phyloP scores from a whole-genome alignment of 2,888 invertebrate species.

The Oxystoma pomonae region DNA sequence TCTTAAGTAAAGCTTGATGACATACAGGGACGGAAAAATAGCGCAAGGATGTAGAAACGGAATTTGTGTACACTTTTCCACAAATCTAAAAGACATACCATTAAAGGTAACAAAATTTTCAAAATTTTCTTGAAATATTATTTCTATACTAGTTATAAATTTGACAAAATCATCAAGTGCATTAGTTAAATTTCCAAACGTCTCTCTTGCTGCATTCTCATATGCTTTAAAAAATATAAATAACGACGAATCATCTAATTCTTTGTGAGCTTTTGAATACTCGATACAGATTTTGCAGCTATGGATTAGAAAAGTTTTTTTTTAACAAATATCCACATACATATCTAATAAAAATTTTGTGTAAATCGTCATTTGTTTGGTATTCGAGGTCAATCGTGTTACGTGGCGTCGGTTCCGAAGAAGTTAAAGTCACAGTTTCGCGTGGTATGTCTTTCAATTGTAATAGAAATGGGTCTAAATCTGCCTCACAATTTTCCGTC shows the following conservation, averaged over 20 bases:
- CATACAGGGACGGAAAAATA: not conserved
- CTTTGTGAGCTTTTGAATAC: constrained; percentile 4
- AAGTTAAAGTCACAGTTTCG: not conserved
- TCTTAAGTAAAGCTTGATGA: not conserved
- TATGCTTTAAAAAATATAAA: constrained; percentile 12
- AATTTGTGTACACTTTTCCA: not conserved
- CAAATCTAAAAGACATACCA: not conserved
- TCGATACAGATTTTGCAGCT: constrained; percentile 6
- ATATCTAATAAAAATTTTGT: constrained; percentile 13
- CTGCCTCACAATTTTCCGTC: not conserved
- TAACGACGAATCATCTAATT: constrained; percentile 14
- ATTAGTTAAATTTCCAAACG: constrained; percentile 11
- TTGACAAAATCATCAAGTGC: constrained; percentile 11
- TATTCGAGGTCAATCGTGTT: not conserved
- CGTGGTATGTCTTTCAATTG: not conserved
- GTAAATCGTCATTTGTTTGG: constrained; percentile 4
- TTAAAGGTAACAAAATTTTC: constrained; percentile 1
- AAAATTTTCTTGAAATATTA: constrained; percentile 12
- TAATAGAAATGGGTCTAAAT: not conserved
- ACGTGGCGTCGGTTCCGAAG: not conserved
- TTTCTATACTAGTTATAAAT: constrained; percentile 10
- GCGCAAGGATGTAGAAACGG: not conserved
- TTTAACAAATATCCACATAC: constrained; percentile 6
- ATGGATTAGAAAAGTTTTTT: constrained; percentile 4
- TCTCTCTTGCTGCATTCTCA: constrained; percentile 5